Percentiles rank a stretch among this genome's conserved stretches.
These are phyloP conservation scores for Xiphias gladius DNA, from an alignment of 2,113 vertebrate genomes.

Conservation along the genomic window DNA sequence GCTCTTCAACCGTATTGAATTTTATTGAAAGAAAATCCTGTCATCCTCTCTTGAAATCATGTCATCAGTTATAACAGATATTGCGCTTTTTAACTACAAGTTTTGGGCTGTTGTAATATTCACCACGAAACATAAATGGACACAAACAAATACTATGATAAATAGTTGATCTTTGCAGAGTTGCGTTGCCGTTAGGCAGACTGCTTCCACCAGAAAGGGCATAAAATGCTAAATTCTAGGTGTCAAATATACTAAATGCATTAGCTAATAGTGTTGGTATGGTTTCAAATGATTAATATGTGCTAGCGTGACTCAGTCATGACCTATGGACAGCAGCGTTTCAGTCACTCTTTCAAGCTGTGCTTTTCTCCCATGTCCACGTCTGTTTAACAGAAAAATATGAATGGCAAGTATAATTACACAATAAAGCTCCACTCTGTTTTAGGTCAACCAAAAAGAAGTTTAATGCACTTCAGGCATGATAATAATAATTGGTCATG, in stretches of 20 bases:
- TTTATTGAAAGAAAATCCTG: neutral
- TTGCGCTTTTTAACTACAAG: neutral
- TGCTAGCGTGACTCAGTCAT: constrained; percentile 19
- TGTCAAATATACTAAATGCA: constrained; percentile 21
- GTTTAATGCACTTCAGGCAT: constrained; percentile 48
- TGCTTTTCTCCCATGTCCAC: constrained; percentile 23
- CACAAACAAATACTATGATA: neutral
- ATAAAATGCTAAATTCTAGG: constrained; percentile 1
- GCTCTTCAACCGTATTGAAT: neutral
- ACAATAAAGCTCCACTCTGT: constrained; percentile 35
- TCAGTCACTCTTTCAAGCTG: constrained; percentile 21
- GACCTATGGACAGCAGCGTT: constrained; percentile 22
- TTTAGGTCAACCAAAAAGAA: constrained; percentile 25
- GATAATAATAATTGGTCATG: constrained; percentile 41
- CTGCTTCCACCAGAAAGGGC: neutral
- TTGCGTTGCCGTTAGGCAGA: neutral
- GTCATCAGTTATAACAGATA: neutral
- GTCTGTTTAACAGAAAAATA: constrained; percentile 29
- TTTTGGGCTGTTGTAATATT: neutral
- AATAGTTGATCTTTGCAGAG: neutral
- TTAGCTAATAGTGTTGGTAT: constrained; percentile 2
- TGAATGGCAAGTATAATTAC: constrained; percentile 21
- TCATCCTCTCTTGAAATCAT: neutral
- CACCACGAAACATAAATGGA: neutral
- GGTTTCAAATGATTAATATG: constrained; percentile 30